These are phyloP conservation scores for Ellobius talpinus DNA, from an alignment of 2,113 vertebrate genomes.

Conservation along the genomic window DNA sequence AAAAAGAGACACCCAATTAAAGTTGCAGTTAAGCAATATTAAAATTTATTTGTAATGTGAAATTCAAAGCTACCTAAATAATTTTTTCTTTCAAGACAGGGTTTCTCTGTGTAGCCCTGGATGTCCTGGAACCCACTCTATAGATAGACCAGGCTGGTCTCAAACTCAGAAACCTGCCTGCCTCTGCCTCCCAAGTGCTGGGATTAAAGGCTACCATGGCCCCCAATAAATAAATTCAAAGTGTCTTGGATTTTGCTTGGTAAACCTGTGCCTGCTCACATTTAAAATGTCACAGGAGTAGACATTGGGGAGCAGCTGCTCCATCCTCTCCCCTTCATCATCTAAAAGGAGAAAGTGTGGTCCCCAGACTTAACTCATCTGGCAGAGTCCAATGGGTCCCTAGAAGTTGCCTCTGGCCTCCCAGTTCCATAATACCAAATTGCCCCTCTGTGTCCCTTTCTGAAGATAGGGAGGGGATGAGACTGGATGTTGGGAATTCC, in stretches of 20 bases:
- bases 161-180: neutral
- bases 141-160: neutral
- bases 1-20: neutral
- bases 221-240: neutral
- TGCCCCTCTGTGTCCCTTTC: neutral
- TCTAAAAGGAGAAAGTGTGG: neutral
- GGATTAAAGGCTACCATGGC: neutral
- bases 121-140: neutral
- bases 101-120: neutral
- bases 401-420: neutral
- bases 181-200: neutral
- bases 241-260: conserved; percentile 17
- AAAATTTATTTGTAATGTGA: conserved; percentile 48
- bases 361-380: neutral
- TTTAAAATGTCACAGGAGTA: neutral
- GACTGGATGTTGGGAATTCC: neutral
- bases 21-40: neutral
- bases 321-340: accelerated
- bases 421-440: neutral
- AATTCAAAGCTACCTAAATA: neutral
- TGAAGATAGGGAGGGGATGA: neutral
- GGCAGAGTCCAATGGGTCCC: neutral
- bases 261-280: neutral
- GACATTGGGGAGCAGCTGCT: neutral
- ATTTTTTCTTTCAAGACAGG: neutral